Evolutionary conservation across 2,113 vertebrate species (phyloP).

Genomic region (Ranitomeya imitator): DNA sequence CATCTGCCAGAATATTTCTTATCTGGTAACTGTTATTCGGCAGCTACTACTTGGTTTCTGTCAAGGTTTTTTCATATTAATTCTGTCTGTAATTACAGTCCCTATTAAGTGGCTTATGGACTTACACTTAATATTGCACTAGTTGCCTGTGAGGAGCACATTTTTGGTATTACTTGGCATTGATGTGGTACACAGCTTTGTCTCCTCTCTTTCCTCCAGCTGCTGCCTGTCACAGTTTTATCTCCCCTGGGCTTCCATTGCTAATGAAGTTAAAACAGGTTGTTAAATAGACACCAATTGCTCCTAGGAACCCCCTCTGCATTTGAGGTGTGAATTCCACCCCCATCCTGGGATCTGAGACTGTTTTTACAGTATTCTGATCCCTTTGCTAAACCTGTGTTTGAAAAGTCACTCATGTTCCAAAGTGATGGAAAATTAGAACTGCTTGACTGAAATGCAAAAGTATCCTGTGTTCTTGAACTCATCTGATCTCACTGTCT

Average conservation of each 20-base stretch:
- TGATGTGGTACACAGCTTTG: slow-evolving; percentile 8
- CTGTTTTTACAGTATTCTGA: slow-evolving; percentile 58
- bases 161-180: neutral
- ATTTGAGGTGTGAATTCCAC: slow-evolving; percentile 51
- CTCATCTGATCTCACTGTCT: neutral
- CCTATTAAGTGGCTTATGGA: slow-evolving; percentile 11
- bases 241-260: slow-evolving; percentile 27
- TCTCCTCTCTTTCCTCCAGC: slow-evolving; percentile 2
- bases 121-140: slow-evolving; percentile 6
- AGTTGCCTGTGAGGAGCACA: neutral
- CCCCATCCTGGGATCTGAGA: slow-evolving; percentile 37
- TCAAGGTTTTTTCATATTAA: neutral
- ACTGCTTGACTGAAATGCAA: neutral
- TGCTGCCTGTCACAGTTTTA: slow-evolving; percentile 13
- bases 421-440: slow-evolving; percentile 6
- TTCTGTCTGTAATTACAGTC: neutral
- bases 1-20: neutral
- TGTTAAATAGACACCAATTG: slow-evolving; percentile 1
- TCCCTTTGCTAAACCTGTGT: slow-evolving; percentile 40
- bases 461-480: neutral
- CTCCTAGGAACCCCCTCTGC: slow-evolving; percentile 23
- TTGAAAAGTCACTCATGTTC: slow-evolving; percentile 37
- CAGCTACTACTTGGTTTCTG: neutral
- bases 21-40: neutral
- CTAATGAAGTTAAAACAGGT: slow-evolving; percentile 28